These are phyloP conservation scores for Emmelina monodactyla DNA, from an alignment of 2,888 invertebrate genomes.

Conservation along the genomic window DNA sequence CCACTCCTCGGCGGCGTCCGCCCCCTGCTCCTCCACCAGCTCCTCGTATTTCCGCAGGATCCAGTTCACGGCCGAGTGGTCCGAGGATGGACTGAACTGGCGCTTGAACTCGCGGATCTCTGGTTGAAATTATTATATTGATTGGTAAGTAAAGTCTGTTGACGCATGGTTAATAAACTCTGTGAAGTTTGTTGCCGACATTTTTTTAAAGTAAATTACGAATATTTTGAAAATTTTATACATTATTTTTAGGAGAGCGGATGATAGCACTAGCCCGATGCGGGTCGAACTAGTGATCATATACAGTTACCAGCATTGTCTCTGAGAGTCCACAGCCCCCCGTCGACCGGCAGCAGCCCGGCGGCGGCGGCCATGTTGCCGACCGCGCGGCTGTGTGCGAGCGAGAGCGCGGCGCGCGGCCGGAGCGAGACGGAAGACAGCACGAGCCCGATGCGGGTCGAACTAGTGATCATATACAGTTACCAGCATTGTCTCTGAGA, in stretches of 20 bases:
- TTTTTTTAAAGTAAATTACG: no score
- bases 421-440: background rate
- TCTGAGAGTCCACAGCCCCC: slow-evolving; percentile 17
- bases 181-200: no score
- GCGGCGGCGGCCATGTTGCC: slow-evolving; percentile 48
- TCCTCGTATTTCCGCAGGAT: slow-evolving; percentile 62
- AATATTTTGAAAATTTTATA: no score
- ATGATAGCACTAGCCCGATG: background rate
- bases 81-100: slow-evolving; percentile 61
- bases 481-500: background rate
- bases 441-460: background rate
- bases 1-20: slow-evolving; percentile 31
- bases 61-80: slow-evolving; percentile 68
- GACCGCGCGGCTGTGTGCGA: slow-evolving; percentile 29
- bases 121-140: no score
- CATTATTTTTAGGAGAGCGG: no score
- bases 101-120: slow-evolving; percentile 61
- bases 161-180: no score
- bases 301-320: background rate
- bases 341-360: slow-evolving; percentile 26
- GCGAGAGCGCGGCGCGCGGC: background rate
- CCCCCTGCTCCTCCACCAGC: slow-evolving; percentile 23
- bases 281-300: background rate
- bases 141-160: no score
- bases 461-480: background rate